Evolutionary conservation across 2,113 vertebrate species (phyloP).

Genomic region (Varanus salvator): DNA sequence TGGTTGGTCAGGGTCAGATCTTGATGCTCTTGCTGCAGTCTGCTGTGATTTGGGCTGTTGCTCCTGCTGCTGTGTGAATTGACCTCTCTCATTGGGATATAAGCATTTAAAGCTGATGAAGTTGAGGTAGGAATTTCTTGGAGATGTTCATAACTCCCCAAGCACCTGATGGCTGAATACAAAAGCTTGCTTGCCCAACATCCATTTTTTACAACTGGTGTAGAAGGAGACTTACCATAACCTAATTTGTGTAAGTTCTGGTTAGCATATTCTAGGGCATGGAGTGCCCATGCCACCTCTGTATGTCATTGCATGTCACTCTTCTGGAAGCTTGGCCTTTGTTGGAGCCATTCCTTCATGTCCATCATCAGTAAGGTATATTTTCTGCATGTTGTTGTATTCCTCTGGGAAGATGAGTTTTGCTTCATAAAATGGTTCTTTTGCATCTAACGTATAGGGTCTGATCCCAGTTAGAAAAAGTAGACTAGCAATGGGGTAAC

Average conservation of each 20-base stretch:
- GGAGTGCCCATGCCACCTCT: not conserved
- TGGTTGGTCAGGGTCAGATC: not conserved
- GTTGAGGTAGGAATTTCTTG: not conserved
- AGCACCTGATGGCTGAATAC: not conserved
- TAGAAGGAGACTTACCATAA: not conserved
- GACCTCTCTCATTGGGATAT: not conserved
- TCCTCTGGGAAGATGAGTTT: not conserved
- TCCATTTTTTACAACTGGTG: not conserved
- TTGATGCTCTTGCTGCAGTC: not conserved
- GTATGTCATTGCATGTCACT: too few species aligned
- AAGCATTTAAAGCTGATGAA: not conserved
- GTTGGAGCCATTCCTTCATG: too few species aligned
- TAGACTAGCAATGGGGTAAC: not conserved
- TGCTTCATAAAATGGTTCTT: not conserved
- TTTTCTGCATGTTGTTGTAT: not conserved
- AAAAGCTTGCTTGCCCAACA: not conserved
- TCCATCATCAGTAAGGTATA: not conserved
- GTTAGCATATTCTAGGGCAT: too few species aligned
- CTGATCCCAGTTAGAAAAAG: not conserved
- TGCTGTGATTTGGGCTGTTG: not conserved
- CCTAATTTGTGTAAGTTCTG: not conserved
- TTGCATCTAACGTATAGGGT: not conserved
- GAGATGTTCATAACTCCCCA: not conserved
- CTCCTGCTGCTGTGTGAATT: not conserved
- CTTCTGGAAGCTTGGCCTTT: not conserved